A percentile compares a stretch with the other conserved stretches of the same genome.
These are phyloP conservation scores for Orchestes rusci DNA, from an alignment of 2,888 invertebrate genomes.

Conservation along the genomic window DNA sequence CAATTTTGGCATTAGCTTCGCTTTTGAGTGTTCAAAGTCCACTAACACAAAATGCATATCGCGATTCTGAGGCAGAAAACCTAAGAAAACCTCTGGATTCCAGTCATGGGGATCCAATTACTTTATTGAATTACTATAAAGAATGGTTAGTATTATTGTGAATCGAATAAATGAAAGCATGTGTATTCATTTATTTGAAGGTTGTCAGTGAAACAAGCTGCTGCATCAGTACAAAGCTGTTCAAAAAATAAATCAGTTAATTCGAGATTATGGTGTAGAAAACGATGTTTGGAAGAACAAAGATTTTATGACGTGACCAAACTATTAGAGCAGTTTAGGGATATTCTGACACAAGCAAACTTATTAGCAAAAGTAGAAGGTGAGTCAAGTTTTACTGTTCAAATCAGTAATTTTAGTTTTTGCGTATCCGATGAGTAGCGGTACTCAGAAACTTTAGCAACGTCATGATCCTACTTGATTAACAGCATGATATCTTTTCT, in stretches of 20 bases:
- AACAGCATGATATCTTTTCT: no score
- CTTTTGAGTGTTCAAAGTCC: slow-evolving; percentile 91
- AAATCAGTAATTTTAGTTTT: neutral
- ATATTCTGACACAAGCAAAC: slow-evolving; percentile 59
- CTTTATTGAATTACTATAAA: slow-evolving; percentile 77
- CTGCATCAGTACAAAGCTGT: slow-evolving; percentile 8
- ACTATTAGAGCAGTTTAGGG: slow-evolving; percentile 80
- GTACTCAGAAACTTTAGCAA: no score
- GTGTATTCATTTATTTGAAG: no score
- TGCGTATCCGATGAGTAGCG: no score
- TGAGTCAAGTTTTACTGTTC: slow-evolving; percentile 18
- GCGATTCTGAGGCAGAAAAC: slow-evolving; percentile 76
- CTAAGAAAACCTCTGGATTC: slow-evolving; percentile 77
- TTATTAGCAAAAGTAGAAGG: slow-evolving; percentile 37
- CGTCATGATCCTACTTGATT: no score
- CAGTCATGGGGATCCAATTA: slow-evolving; percentile 93
- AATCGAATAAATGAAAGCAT: no score
- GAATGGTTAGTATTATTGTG: no score
- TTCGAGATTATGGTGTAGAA: slow-evolving; percentile 77
- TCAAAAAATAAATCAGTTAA: slow-evolving; percentile 31
- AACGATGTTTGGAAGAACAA: slow-evolving; percentile 92
- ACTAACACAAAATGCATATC: slow-evolving; percentile 81
- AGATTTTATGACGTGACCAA: slow-evolving; percentile 95
- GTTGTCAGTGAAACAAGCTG: no score
- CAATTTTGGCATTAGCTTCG: slow-evolving; percentile 83